Evolutionary conservation across 2,888 invertebrate genomes (phyloP), one percentile per base, ranked within the genome.

Genomic region (Yponomeuta plumbellus): DNA sequence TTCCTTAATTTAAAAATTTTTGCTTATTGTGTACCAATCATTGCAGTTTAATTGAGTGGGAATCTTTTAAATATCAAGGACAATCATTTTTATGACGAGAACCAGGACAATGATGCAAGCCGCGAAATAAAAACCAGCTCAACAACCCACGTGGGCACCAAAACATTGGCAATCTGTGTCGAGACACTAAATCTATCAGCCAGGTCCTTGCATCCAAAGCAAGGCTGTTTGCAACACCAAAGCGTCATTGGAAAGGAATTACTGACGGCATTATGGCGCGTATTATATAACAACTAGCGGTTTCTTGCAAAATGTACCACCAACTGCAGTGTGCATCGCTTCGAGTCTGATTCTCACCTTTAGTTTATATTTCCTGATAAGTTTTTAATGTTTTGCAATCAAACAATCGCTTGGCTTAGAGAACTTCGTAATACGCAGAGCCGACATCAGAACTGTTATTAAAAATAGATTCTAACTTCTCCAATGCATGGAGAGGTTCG

Each of bases 221-320:
- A 58, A 58, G 58, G 58, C 58, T 58, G 58, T 22, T 58, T 58
- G 58, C 58, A 58, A 58, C 58, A 58, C 58, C 58, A 20, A 6
- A 6, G 44, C 22, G 58, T 22, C 58, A 58, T 58, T 58, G 58
- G 58, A 58, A 58, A 58, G 58, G 58, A 58, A 58, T 22, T 20
- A 52, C 44, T 52, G 44, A 3, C 44, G 44, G 44, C 17, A 52
- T 52, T 52, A 52, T 52, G 44, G 44, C 58, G 11, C 21, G 21
- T 58, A 21, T 58, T 20, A 58, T 58, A 22, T 58, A 58, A 58
- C 58, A 58, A 58, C 58, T 58, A 22, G 58, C 58, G 58, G 21
- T 58, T 58, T 5, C 58, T 58, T 58, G 58, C 58, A 58, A 58
- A 58, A 58, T 58, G 58, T 58, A 3, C 58, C 22, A 22, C n/a